Evolutionary conservation across 2,113 vertebrate species (phyloP).

Genomic region (Anolis sagrei): DNA sequence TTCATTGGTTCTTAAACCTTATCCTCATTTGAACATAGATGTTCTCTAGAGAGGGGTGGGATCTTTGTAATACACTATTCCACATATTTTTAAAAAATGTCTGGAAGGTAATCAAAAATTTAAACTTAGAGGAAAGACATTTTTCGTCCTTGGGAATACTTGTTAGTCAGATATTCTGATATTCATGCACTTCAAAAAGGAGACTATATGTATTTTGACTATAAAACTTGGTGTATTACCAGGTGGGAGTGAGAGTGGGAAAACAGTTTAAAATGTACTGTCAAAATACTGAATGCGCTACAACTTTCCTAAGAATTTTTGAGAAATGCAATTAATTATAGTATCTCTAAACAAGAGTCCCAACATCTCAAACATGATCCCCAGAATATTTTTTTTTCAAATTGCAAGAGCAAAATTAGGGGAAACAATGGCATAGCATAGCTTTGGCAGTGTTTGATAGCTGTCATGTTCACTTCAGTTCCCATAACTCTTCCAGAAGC

Average conservation of each 20-base stretch:
- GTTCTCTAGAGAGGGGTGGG: not conserved
- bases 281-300: not conserved
- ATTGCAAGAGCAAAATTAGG: not conserved
- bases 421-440: not conserved
- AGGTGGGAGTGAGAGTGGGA: not conserved
- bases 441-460: not conserved
- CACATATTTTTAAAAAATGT: no score
- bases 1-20: not conserved
- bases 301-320: not conserved
- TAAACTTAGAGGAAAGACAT: no score
- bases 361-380: no score
- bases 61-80: no score
- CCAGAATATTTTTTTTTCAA: not conserved
- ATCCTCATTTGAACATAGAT: not conserved
- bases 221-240: not conserved
- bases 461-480: not conserved
- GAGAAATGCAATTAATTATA: not conserved
- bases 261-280: not conserved
- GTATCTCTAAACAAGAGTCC: not conserved
- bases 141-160: no score
- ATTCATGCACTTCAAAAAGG: not conserved
- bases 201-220: not conserved
- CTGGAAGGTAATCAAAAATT: no score
- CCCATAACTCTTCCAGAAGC: not conserved
- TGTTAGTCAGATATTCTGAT: no score